Evolutionary conservation across 2,888 invertebrate genomes (phyloP), one percentile per base, ranked within the genome.

Genomic region (Caenorhabditis sp.): DNA sequence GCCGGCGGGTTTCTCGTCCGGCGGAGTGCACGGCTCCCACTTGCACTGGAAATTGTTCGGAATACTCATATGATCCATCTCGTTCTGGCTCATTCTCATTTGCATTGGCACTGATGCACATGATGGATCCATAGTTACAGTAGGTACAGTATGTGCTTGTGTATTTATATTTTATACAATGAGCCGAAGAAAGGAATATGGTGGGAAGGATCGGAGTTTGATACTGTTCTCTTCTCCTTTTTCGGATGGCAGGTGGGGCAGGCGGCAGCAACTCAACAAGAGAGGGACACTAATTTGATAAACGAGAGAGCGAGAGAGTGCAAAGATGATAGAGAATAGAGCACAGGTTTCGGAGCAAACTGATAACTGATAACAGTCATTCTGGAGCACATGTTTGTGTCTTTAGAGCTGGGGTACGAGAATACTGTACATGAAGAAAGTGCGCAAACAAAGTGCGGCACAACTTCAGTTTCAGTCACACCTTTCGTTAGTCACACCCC

Each of bases 1-100:
- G 4, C 35, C 44, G 13, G 60, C 71, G n/a, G 80, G 72, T 22
- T 72, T 80, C 32, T 80, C 80, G 60, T 80, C 80, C 0, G 80
- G 80, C 4, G 80, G 80, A 61, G 80, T 80, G 56, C 80, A 80
- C 22, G 80, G 70, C 44, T 80, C 80, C 80, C 80, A 80, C 26
- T 70, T 70, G 40, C 58, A 60, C 1, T 37, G 26, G 22, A 70
- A 65, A n/a, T 78, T 53, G 20, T 47, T 47, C 24, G 69, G 69
- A 55, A 32, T 40, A 37, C 51, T 60, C 65, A 65, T 67, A 20
- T 53, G 69, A n/a, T 69, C 32, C 71, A 71, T 64, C 13, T 72
- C 72, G n/a, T n/a, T n/a, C 24, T 35, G 32, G 18, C 47, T 60
- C 61, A 68, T 61, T 40, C 40, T 50, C 65, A 67, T 22, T 2